phyloP scores from a whole-genome alignment of 2,797 vertebrate genomes.

The Sarcophilus harrisii region DNA sequence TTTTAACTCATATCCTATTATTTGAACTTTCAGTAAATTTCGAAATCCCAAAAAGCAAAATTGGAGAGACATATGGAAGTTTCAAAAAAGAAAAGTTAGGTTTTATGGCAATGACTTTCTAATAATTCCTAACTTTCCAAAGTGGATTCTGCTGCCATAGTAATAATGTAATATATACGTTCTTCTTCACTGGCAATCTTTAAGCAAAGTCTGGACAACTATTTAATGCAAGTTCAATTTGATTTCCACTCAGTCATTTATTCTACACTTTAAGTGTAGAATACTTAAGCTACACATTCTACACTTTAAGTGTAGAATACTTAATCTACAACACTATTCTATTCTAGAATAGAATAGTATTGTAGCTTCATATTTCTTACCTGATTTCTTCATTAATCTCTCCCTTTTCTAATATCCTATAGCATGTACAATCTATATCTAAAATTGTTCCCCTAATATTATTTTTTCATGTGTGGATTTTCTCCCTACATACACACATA shows the following conservation, averaged over 20 bases:
- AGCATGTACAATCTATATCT: background rate
- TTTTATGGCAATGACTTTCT: background rate
- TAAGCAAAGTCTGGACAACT: background rate
- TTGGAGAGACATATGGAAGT: background rate
- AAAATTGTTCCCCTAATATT: background rate
- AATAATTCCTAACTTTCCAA: background rate
- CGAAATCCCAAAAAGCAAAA: background rate
- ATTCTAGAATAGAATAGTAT: background rate
- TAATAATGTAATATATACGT: background rate
- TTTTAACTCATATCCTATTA: background rate
- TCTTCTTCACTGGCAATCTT: background rate
- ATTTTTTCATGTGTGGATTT: background rate
- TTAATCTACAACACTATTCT: too few relatives aligned
- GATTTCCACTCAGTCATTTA: background rate
- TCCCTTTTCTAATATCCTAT: background rate
- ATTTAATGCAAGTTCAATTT: background rate
- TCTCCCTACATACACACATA: background rate
- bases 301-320: too few relatives aligned
- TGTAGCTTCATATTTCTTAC: background rate
- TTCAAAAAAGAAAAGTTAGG: background rate
- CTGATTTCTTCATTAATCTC: background rate
- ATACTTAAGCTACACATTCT: too few relatives aligned
- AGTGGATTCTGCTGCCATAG: background rate
- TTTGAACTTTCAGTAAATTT: background rate
- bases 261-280: background rate